Base-by-base conservation (phyloP, 2,888 invertebrate genomes). In the Tipula lateralis region DNA sequence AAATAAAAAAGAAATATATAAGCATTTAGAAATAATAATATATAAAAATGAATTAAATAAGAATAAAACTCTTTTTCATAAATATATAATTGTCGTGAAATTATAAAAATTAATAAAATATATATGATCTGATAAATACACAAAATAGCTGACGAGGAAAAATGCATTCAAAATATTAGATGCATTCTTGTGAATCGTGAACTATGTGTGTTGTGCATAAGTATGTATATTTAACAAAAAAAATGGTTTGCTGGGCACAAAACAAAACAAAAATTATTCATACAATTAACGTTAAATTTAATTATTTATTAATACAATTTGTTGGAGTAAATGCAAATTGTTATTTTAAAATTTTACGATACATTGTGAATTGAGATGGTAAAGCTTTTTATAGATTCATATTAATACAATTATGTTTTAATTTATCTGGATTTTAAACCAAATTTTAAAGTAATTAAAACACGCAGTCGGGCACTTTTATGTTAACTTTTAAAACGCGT, bases 11-110 rank as follows among this genome's bases (percentile, higher is more conserved):
- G 24, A 66, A 66, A 19, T 9, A 50, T 50, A 24, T 66, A 66
- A 66, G 66, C 66, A 66, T 66, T 66, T 66, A 66, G 66, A 24
- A 19, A 66, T 66, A 66, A 66, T 66, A 66, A 24, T 66, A 66
- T 66, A 66, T 66, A 66, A 66, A 66, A 66, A 66, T 66, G 66
- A 66, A 66, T 66, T 66, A 24, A 66, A n/a, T n/a, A n/a, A n/a
- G n/a, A 66, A 66, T 66, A 24, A 44, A 44, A 44, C 16, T 66
- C 2, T 66, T 66, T 66, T 66, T 66, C 24, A 24, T 66, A 66
- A 24, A 66, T 24, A 50, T 24, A 66, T 9, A 24, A 66, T 66
- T 66, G 66, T 66, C 24, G 66, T 66, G 66, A 66, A 66, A 44
- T 44, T 44, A 44, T 24, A 66, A 66, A 50, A 16, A 50, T 12